These are phyloP conservation scores for Agrilus biguttatus DNA, from an alignment of 2,888 invertebrate genomes.

Conservation along the genomic window DNA sequence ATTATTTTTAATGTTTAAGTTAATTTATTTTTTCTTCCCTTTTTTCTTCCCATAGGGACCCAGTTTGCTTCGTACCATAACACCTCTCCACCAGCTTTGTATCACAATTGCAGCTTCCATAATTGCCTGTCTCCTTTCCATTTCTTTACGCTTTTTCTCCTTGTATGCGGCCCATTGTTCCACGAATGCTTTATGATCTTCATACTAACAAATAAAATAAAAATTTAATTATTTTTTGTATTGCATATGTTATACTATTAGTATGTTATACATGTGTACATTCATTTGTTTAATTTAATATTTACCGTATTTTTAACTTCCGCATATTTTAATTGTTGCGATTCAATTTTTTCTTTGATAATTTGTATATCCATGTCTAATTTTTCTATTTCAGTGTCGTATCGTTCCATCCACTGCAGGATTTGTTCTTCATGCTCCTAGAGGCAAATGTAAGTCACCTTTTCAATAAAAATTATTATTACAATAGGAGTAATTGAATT, in stretches of 20 bases:
- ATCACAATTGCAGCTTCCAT: slow-evolving; percentile 40
- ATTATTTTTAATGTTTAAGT: too few relatives aligned
- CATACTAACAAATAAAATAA: slow-evolving; percentile 16
- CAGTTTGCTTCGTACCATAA: slow-evolving; percentile 56
- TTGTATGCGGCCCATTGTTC: slow-evolving; percentile 31
- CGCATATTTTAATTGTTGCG: slow-evolving; percentile 20
- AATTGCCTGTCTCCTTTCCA: slow-evolving; percentile 27
- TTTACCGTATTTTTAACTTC: slow-evolving; percentile 23
- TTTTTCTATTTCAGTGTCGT: slow-evolving; percentile 24
- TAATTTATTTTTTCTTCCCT: slow-evolving; percentile 18
- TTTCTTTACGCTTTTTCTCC: slow-evolving; percentile 25
- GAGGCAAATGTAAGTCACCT: slow-evolving; percentile 2
- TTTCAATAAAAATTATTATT: too few relatives aligned
- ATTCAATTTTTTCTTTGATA: slow-evolving; percentile 26
- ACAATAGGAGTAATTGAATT: too few relatives aligned
- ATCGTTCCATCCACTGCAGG: slow-evolving; percentile 26
- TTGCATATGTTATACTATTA: too few relatives aligned
- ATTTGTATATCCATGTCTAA: slow-evolving; percentile 24
- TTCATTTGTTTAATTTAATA: too few relatives aligned
- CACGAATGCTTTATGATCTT: slow-evolving; percentile 31
- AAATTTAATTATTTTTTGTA: too few relatives aligned
- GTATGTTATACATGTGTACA: too few relatives aligned
- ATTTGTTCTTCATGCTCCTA: slow-evolving; percentile 25
- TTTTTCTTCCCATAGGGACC: slow-evolving; percentile 45
- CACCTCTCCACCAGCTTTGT: slow-evolving; percentile 66